A percentile compares a stretch with the other conserved stretches of the same genome.
Conservation (phyloP, 1,140 invertebrate genomes). For the Dinoponera quadriceps region DNA sequence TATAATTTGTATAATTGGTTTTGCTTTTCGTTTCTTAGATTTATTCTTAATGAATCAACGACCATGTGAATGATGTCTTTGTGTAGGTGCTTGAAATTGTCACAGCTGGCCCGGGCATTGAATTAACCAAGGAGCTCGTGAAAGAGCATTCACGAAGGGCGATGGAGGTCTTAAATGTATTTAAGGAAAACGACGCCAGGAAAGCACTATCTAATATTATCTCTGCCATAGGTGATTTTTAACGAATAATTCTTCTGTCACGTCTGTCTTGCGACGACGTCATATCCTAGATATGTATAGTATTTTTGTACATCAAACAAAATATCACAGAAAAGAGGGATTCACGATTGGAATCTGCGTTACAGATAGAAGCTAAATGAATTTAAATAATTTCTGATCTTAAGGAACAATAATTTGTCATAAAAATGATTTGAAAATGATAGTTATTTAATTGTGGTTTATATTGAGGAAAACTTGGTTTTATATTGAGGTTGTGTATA, state of each 20-base stretch:
- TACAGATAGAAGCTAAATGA: too few relatives aligned
- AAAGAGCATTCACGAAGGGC: constrained; percentile 91
- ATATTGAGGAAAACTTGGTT: too few relatives aligned
- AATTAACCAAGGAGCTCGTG: constrained; percentile 91
- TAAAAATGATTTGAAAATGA: too few relatives aligned
- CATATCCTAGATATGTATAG: constrained; percentile 36
- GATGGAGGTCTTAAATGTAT: constrained; percentile 90
- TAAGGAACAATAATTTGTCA: too few relatives aligned
- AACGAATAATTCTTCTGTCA: constrained; percentile 85
- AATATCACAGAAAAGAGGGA: too few relatives aligned
- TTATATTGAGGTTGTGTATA: too few relatives aligned
- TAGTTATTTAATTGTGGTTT: too few relatives aligned
- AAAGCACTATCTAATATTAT: constrained; percentile 93
- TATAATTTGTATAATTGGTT: constrained; percentile 51
- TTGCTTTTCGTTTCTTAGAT: constrained; percentile 63
- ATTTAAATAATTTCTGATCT: too few relatives aligned
- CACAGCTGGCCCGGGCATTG: constrained; percentile 89
- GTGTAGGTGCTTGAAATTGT: constrained; percentile 88
- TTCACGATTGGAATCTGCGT: too few relatives aligned
- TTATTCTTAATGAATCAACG: constrained; percentile 73
- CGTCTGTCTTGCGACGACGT: constrained; percentile 34
- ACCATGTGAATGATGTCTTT: constrained; percentile 28
- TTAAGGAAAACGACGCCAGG: constrained; percentile 91
- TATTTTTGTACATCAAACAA: not conserved
- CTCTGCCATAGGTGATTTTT: constrained; percentile 91